phyloP scores from a whole-genome alignment of 1,140 invertebrate genomes.

The Penaeus japonicus region DNA sequence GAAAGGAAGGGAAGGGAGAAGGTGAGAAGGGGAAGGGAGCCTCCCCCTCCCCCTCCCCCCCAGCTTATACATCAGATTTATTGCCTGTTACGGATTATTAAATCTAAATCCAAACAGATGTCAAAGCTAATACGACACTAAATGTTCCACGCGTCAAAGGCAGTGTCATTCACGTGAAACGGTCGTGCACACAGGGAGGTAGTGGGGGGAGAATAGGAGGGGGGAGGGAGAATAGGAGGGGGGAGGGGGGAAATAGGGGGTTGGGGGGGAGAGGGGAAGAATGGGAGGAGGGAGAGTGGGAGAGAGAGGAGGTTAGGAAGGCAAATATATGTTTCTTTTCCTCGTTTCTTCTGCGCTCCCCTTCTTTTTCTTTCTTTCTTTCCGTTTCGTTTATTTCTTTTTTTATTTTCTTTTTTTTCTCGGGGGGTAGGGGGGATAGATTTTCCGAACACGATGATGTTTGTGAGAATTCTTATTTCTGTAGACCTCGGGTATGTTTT shows the following conservation, averaged over 20 bases:
- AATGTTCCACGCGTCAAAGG: neutral
- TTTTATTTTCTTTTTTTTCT: too few relatives aligned
- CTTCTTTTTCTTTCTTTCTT: neutral
- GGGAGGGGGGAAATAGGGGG: too few relatives aligned
- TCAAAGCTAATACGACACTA: slow-evolving; percentile 15
- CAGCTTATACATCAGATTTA: neutral
- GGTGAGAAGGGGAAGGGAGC: neutral
- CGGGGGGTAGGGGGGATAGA: too few relatives aligned
- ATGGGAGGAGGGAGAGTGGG: too few relatives aligned
- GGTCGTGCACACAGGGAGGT: neutral
- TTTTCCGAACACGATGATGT: too few relatives aligned
- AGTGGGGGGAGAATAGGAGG: neutral
- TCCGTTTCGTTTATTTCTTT: neutral
- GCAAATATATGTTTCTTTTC: neutral
- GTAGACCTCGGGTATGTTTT: too few relatives aligned
- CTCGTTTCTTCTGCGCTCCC: neutral
- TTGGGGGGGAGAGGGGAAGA: too few relatives aligned
- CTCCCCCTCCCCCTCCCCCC: too few relatives aligned
- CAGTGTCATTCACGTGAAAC: neutral
- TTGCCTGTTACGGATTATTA: slow-evolving; percentile 30
- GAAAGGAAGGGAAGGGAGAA: neutral
- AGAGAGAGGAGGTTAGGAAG: neutral
- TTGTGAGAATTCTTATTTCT: too few relatives aligned
- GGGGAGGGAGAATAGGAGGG: too few relatives aligned
- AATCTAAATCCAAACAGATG: slow-evolving; percentile 25